A percentile compares a stretch with the other conserved stretches of the same genome.
phyloP scores from a whole-genome alignment of 2,888 invertebrate species.

The Drosophila sordidula region DNA sequence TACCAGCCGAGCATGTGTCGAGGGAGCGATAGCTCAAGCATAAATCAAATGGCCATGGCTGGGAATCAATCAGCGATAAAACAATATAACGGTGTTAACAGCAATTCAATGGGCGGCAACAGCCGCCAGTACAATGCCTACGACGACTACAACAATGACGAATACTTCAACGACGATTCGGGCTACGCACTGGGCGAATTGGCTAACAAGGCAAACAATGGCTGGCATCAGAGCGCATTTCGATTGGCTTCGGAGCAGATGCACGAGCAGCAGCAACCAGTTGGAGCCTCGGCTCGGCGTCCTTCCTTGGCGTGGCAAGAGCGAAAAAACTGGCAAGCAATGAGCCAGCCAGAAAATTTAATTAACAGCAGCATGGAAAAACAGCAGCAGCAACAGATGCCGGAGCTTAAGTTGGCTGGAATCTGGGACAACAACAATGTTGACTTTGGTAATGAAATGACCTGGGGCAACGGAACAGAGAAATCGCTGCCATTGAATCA shows the following conservation, averaged over 20 bases:
- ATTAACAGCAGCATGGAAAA: constrained; percentile 67
- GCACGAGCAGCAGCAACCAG: constrained; percentile 13
- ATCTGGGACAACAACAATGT: constrained; percentile 52
- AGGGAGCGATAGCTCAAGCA: constrained; percentile 44
- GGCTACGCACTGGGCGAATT: constrained; percentile 14
- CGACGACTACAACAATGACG: constrained; percentile 17
- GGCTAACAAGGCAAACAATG: constrained; percentile 59
- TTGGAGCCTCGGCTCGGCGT: constrained; percentile 12
- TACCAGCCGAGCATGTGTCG: constrained; percentile 24
- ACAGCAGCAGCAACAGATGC: constrained; percentile 31
- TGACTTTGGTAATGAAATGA: constrained; percentile 77
- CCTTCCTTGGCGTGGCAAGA: constrained; percentile 45
- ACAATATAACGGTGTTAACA: constrained; percentile 62
- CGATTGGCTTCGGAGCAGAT: constrained; percentile 56
- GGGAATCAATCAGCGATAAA: constrained; percentile 75
- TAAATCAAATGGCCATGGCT: constrained; percentile 75
- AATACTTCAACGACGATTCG: constrained; percentile 12
- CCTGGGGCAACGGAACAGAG: constrained; percentile 69
- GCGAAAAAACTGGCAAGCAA: constrained; percentile 59
- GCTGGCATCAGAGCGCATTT: constrained; percentile 59
- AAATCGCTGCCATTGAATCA: constrained; percentile 72
- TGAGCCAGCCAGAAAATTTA: constrained; percentile 73
- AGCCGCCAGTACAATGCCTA: constrained; percentile 43
- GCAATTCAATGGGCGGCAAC: constrained; percentile 44
- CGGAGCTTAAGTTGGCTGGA: constrained; percentile 35